Percentiles rank a stretch among this genome's conserved stretches.
Conservation (phyloP, 2,888 invertebrate species). For the Serrognathus titanus region DNA sequence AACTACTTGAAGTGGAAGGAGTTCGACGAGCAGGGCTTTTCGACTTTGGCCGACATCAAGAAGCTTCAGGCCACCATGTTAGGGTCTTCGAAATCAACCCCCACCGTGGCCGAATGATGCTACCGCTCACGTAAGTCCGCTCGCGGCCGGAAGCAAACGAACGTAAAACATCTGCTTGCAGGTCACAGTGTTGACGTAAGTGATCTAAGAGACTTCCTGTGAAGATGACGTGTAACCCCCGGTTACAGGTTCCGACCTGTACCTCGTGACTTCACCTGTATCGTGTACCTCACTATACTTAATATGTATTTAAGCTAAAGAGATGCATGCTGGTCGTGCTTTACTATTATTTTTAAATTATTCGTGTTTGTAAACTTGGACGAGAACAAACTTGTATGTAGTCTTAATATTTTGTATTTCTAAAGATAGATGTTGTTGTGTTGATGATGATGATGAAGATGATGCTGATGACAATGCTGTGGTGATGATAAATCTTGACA, state of each 20-base stretch:
- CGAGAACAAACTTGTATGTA: conserved; percentile 31
- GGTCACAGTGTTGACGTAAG: conserved; percentile 45
- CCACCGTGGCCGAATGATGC: conserved; percentile 30
- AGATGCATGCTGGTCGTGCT: conserved; percentile 45
- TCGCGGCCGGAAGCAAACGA: neutral
- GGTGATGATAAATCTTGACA: neutral
- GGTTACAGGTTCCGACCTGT: too few species aligned
- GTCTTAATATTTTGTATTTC: conserved; percentile 37
- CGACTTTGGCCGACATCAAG: conserved; percentile 67
- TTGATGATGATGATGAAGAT: neutral
- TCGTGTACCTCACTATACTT: conserved; percentile 34
- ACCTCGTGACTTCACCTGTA: conserved; percentile 10
- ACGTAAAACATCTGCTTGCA: conserved; percentile 16
- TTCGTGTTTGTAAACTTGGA: conserved; percentile 30
- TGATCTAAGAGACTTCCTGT: conserved; percentile 41
- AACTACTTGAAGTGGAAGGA: conserved; percentile 93
- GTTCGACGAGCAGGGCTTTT: conserved; percentile 71
- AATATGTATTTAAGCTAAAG: conserved; percentile 26
- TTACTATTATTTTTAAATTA: conserved; percentile 36
- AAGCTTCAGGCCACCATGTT: conserved; percentile 43
- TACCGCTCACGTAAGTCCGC: conserved; percentile 34
- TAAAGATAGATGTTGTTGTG: conserved; percentile 10
- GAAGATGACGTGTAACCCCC: conserved; percentile 31
- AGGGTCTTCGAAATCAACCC: conserved; percentile 14
- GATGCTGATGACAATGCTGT: neutral